These are phyloP conservation scores for Desmophyllum pertusum DNA, from an alignment of 92 coral and sea anemone genomes.

Conservation along the genomic window DNA sequence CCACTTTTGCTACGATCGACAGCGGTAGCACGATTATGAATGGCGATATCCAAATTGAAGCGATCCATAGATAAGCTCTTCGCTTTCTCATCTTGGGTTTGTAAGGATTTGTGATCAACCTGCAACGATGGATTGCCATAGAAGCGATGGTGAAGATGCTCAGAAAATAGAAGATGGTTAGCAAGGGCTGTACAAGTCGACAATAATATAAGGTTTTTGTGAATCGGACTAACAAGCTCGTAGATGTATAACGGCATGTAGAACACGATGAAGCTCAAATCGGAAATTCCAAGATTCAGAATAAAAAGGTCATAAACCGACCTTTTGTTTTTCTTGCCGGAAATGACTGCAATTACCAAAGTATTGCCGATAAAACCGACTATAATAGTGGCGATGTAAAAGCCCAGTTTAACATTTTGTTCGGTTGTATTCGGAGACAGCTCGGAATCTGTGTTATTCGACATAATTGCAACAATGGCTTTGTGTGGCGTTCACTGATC, in stretches of 20 bases:
- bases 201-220: constrained; percentile 42
- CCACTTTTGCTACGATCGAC: constrained; percentile 37
- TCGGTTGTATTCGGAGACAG: background rate
- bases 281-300: constrained; percentile 62
- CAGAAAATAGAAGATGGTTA: constrained; percentile 46
- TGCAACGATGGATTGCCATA: constrained; percentile 73
- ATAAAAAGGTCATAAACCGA: constrained; percentile 67
- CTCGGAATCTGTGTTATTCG: constrained; percentile 24
- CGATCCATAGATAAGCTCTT: constrained; percentile 45
- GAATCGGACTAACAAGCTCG: constrained; percentile 21
- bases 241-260: constrained; percentile 39
- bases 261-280: constrained; percentile 42
- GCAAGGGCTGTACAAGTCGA: constrained; percentile 47
- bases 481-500: background rate
- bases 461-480: constrained; percentile 1
- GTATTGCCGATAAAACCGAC: constrained; percentile 58
- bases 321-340: constrained; percentile 33
- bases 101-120: constrained; percentile 63
- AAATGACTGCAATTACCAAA: constrained; percentile 48
- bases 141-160: constrained; percentile 71
- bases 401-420: constrained; percentile 31
- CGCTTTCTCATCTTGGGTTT: constrained; percentile 50
- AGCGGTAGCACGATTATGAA: constrained; percentile 58
- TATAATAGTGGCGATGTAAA: constrained; percentile 41
- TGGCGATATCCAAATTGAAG: constrained; percentile 46